Conservation (phyloP, 1,140 invertebrate genomes). For the Magallana gigas region DNA sequence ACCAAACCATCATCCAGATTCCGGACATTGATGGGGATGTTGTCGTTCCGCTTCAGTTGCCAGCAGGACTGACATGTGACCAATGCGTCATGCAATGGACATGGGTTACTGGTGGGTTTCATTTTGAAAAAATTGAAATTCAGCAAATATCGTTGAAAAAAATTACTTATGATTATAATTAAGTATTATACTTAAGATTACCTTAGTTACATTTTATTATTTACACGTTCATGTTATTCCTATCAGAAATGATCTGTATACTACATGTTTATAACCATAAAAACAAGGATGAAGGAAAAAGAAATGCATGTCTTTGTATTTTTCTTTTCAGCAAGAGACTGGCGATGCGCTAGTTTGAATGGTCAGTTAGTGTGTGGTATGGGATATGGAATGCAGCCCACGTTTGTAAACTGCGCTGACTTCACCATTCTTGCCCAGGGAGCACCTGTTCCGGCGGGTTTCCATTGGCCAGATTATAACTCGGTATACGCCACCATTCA, state of each 20-base stretch:
- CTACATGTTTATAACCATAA: too few relatives aligned
- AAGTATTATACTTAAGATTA: too few relatives aligned
- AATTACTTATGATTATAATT: too few relatives aligned
- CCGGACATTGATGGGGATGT: conserved; percentile 30
- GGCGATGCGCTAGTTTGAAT: conserved; percentile 36
- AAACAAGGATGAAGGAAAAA: background rate
- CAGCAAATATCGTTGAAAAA: too few relatives aligned
- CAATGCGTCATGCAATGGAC: conserved; percentile 36
- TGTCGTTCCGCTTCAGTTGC: conserved; percentile 34
- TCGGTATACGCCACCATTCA: conserved; percentile 37
- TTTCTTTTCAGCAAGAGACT: conserved; percentile 35
- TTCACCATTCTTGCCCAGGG: conserved; percentile 17
- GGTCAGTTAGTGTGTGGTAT: conserved; percentile 42
- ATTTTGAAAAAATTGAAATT: too few relatives aligned
- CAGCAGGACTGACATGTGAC: conserved; percentile 29
- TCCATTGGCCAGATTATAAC: conserved; percentile 49
- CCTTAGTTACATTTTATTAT: too few relatives aligned
- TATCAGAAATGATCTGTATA: too few relatives aligned
- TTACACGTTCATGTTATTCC: too few relatives aligned
- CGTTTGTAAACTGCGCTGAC: conserved; percentile 51
- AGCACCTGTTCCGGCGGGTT: conserved; percentile 32
- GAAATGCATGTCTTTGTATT: background rate
- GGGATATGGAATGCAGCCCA: conserved; percentile 44
- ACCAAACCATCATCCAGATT: conserved; percentile 26
- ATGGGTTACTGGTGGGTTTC: conserved; percentile 4